Percentiles rank a stretch among this genome's conserved stretches.
Evolutionary conservation across 2,888 invertebrate species (phyloP).

Genomic region (Ophonus ardosiacus): DNA sequence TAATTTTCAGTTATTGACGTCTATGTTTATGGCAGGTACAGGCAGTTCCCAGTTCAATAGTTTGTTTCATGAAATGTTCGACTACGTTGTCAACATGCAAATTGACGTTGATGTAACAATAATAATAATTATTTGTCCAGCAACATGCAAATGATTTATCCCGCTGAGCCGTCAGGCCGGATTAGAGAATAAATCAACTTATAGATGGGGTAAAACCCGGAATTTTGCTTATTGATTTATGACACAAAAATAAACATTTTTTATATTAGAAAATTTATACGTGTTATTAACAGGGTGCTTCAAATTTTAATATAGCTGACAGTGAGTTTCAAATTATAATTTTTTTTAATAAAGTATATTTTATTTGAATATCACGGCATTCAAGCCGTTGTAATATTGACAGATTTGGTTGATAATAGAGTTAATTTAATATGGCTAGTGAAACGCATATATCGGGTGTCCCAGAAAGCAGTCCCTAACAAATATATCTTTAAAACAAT

Average conservation of each 20-base stretch:
- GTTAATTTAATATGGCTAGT: too few species aligned
- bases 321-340: too few species aligned
- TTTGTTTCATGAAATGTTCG: not conserved
- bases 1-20: not conserved
- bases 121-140: slow-evolving; percentile 43
- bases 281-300: not conserved
- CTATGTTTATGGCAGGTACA: not conserved
- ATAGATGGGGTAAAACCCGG: not conserved
- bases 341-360: too few species aligned
- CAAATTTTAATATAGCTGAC: not conserved
- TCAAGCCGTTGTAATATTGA: too few species aligned
- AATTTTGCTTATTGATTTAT: not conserved
- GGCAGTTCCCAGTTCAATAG: not conserved
- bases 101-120: slow-evolving; percentile 41
- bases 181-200: slow-evolving; percentile 33
- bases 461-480: too few species aligned
- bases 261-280: slow-evolving; percentile 20
- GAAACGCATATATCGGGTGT: too few species aligned
- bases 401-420: too few species aligned
- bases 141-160: slow-evolving; percentile 24
- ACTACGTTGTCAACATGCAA: slow-evolving; percentile 31
- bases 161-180: not conserved
- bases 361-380: too few species aligned
- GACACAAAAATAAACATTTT: slow-evolving; percentile 12
- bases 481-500: too few species aligned